These are phyloP conservation scores for Laspeyria flexula DNA, from an alignment of 2,888 invertebrate genomes.

Conservation along the genomic window DNA sequence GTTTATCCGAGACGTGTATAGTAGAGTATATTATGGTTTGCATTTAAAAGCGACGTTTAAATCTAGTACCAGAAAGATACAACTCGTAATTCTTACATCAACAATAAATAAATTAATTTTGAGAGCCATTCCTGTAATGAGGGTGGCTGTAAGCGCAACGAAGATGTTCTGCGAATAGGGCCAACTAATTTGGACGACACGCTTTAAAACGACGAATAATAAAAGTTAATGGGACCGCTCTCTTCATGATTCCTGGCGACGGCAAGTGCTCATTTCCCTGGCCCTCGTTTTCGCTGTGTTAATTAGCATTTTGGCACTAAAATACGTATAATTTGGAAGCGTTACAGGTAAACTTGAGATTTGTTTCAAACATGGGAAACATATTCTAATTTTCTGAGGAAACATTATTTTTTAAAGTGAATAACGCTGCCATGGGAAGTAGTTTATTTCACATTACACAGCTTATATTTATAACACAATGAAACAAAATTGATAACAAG, in stretches of 20 bases:
- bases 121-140: constrained; percentile 68
- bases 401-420: too few species aligned
- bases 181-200: constrained; percentile 83
- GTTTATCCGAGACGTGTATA: not conserved
- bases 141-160: constrained; percentile 55
- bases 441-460: too few species aligned
- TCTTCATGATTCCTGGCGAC: constrained; percentile 81
- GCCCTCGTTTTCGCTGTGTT: constrained; percentile 73
- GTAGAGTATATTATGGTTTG: too few species aligned
- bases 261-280: constrained; percentile 73
- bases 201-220: constrained; percentile 82
- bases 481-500: too few species aligned
- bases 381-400: not conserved
- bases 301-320: constrained; percentile 85
- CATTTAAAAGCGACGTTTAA: constrained; percentile 6
- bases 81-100: constrained; percentile 41
- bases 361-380: constrained; percentile 26
- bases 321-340: constrained; percentile 73
- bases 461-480: too few species aligned
- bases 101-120: constrained; percentile 67
- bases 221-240: constrained; percentile 82
- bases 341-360: constrained; percentile 44
- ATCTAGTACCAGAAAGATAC: constrained; percentile 28
- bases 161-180: constrained; percentile 76
- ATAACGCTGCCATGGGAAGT: too few species aligned